phyloP scores from a whole-genome alignment of 1,140 invertebrate genomes.

The Aphelinus atriplicis region DNA sequence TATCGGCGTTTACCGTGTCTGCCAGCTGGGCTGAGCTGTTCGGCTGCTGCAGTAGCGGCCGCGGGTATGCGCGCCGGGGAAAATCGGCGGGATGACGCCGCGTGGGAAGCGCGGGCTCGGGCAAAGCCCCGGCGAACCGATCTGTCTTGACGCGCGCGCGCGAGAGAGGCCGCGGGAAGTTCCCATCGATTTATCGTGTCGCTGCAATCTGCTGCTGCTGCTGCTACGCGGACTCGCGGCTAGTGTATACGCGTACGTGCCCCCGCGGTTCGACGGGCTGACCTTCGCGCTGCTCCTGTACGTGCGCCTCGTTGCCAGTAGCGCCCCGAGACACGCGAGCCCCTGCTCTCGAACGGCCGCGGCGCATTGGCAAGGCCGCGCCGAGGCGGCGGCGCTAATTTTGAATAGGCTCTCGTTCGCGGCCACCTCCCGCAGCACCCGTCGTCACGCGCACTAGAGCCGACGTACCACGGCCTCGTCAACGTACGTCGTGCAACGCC shows the following conservation, averaged over 20 bases:
- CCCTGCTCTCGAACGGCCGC: no score
- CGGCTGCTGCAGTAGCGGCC: background rate
- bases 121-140: background rate
- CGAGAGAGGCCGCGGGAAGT: conserved; percentile 23
- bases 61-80: conserved; percentile 15
- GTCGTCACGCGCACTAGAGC: background rate
- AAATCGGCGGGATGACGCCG: conserved; percentile 35
- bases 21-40: background rate
- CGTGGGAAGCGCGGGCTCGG: conserved; percentile 31
- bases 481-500: no score
- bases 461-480: no score
- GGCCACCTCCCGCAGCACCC: background rate
- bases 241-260: background rate
- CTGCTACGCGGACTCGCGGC: background rate
- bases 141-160: conserved; percentile 10
- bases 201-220: background rate
- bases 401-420: conserved; percentile 40
- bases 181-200: conserved; percentile 31
- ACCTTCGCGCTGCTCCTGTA: no score
- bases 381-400: conserved; percentile 29
- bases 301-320: no score
- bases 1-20: conserved; percentile 8
- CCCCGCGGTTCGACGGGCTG: no score
- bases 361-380: no score
- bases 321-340: no score